Evolutionary conservation across 1,140 invertebrate genomes (phyloP).

Genomic region (Aphelenchoides fujianensis): DNA sequence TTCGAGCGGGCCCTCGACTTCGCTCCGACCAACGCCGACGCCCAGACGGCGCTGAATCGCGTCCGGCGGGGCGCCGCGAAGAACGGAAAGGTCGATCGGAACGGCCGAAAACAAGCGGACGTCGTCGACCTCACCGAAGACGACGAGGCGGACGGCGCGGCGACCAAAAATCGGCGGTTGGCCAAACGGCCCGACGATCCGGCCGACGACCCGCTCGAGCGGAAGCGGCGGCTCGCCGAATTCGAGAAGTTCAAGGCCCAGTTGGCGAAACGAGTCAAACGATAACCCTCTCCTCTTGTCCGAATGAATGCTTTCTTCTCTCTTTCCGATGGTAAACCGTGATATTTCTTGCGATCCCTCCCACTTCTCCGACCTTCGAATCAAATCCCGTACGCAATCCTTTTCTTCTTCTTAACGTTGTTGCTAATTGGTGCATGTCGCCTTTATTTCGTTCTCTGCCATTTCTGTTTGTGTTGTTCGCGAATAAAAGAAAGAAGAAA

Average conservation of each 20-base stretch:
- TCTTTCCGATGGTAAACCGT: not conserved
- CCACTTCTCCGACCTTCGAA: too few relatives aligned
- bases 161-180: not conserved
- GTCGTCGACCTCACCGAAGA: conserved; percentile 8
- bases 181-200: not conserved
- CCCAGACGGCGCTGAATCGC: not conserved
- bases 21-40: not conserved
- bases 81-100: too few relatives aligned
- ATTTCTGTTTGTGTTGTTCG: too few relatives aligned
- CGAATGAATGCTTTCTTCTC: not conserved
- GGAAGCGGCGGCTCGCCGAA: not conserved
- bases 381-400: too few relatives aligned
- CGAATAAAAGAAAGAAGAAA: too few relatives aligned
- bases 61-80: not conserved
- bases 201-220: not conserved
- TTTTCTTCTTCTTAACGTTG: too few relatives aligned
- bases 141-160: not conserved
- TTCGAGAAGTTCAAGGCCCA: conserved; percentile 15
- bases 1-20: not conserved
- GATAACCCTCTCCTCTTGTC: not conserved
- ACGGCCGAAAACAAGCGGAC: too few relatives aligned
- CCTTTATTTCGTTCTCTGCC: too few relatives aligned
- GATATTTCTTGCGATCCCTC: too few relatives aligned
- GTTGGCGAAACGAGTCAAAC: not conserved
- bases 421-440: too few relatives aligned